These are phyloP conservation scores for Stegodyphus mimosarum DNA, from an alignment of 1,140 invertebrate species.

Conservation along the genomic window DNA sequence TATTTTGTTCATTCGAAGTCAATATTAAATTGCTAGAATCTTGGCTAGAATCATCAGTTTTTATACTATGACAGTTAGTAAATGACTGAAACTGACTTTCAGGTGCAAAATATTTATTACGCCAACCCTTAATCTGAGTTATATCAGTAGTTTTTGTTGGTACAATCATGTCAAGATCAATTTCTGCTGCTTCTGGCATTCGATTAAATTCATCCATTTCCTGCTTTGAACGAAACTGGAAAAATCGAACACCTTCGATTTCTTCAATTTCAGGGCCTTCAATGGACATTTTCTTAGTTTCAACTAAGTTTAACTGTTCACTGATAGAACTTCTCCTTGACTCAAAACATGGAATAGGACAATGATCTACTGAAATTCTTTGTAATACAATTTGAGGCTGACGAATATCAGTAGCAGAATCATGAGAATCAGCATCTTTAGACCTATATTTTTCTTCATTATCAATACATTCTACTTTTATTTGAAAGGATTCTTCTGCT, in stretches of 20 bases:
- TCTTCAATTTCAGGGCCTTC: constrained; percentile 57
- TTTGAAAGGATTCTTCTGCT: neutral
- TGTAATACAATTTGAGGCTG: constrained; percentile 20
- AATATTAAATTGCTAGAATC: no score
- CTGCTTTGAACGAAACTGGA: constrained; percentile 61
- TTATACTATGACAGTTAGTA: no score
- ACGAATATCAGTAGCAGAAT: neutral
- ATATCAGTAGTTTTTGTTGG: constrained; percentile 63
- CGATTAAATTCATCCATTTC: constrained; percentile 53
- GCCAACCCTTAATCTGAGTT: constrained; percentile 63
- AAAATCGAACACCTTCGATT: constrained; percentile 63
- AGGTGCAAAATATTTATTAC: constrained; percentile 61
- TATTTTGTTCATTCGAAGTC: neutral
- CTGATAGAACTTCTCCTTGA: neutral
- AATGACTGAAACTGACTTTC: constrained; percentile 11
- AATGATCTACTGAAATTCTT: constrained; percentile 26
- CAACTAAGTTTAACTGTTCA: neutral
- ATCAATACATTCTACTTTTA: neutral
- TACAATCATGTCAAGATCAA: constrained; percentile 46
- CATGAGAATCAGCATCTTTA: neutral
- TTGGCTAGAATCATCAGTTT: no score
- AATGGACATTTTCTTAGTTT: constrained; percentile 27
- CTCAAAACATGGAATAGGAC: neutral
- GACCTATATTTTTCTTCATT: neutral
- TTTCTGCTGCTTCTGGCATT: neutral